Percentiles rank a stretch among this genome's conserved stretches.
These are phyloP conservation scores for Enteromius mattozi DNA, from an alignment of 2,797 vertebrate species.

Conservation along the genomic window DNA sequence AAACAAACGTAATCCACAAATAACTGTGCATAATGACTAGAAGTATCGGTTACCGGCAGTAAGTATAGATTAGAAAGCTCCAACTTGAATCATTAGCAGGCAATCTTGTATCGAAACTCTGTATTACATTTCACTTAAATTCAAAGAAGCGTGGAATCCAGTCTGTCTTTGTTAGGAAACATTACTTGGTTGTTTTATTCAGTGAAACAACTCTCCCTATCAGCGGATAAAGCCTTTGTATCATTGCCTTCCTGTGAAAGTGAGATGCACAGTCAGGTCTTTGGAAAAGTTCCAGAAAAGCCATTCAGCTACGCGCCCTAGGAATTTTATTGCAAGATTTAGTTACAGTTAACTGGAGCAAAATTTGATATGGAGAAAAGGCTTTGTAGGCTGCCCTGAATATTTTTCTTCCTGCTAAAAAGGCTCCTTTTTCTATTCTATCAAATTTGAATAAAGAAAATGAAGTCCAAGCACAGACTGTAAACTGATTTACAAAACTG, in stretches of 20 bases:
- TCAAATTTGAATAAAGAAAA: constrained; percentile 39
- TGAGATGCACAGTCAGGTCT: constrained; percentile 45
- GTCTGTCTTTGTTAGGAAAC: constrained; percentile 41
- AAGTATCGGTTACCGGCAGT: constrained; percentile 14
- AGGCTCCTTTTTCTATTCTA: constrained; percentile 25
- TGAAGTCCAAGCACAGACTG: neutral
- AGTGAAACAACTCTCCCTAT: constrained; percentile 33
- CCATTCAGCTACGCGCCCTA: constrained; percentile 51
- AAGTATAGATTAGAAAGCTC: constrained; percentile 32
- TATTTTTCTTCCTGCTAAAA: constrained; percentile 28
- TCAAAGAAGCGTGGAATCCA: constrained; percentile 25
- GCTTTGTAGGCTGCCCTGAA: constrained; percentile 32
- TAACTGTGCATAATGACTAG: constrained; percentile 31
- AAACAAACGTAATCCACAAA: constrained; percentile 9
- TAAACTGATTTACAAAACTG: neutral
- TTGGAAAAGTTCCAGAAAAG: constrained; percentile 59
- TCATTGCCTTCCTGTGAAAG: constrained; percentile 38
- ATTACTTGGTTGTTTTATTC: constrained; percentile 39
- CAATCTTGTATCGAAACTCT: constrained; percentile 30
- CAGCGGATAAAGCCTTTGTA: neutral
- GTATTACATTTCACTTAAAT: constrained; percentile 36
- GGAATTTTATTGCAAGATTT: constrained; percentile 60
- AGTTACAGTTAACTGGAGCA: constrained; percentile 55
- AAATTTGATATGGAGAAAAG: constrained; percentile 53
- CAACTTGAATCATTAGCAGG: constrained; percentile 2